Conservation (phyloP, 2,888 invertebrate genomes). For the Pteria penguin region DNA sequence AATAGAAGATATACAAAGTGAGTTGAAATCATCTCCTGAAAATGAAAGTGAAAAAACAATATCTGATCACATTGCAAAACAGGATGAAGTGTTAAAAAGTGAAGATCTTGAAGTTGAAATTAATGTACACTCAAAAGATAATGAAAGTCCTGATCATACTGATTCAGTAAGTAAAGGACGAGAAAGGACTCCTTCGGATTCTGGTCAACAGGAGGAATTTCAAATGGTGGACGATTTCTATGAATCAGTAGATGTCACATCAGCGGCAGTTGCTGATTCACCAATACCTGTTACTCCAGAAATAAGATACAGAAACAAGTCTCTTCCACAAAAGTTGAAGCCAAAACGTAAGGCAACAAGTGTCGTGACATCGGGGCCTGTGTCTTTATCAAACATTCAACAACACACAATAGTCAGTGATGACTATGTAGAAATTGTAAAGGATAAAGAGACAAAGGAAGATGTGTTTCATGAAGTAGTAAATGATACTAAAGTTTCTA, state of each 20-base stretch:
- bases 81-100: constrained; percentile 17
- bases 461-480: not conserved
- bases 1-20: constrained; percentile 63
- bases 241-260: constrained; percentile 25
- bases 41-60: constrained; percentile 45
- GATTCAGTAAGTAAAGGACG: not conserved
- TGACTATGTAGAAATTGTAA: not conserved
- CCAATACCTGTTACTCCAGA: constrained; percentile 45
- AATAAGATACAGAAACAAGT: constrained; percentile 40
- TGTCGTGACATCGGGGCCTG: constrained; percentile 44
- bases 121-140: not conserved
- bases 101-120: not conserved
- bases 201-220: constrained; percentile 21
- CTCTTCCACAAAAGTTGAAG: constrained; percentile 43
- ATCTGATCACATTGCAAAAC: constrained; percentile 29
- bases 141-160: constrained; percentile 2
- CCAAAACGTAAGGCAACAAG: constrained; percentile 22
- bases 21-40: constrained; percentile 21
- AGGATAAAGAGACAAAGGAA: constrained; percentile 6
- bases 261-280: constrained; percentile 53
- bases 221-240: constrained; percentile 50
- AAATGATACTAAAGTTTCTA: not conserved
- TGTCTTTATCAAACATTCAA: constrained; percentile 54
- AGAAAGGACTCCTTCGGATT: not conserved
- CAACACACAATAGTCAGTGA: constrained; percentile 29